phyloP scores from a whole-genome alignment of 2,797 vertebrate species.

The Carduelis carduelis region DNA sequence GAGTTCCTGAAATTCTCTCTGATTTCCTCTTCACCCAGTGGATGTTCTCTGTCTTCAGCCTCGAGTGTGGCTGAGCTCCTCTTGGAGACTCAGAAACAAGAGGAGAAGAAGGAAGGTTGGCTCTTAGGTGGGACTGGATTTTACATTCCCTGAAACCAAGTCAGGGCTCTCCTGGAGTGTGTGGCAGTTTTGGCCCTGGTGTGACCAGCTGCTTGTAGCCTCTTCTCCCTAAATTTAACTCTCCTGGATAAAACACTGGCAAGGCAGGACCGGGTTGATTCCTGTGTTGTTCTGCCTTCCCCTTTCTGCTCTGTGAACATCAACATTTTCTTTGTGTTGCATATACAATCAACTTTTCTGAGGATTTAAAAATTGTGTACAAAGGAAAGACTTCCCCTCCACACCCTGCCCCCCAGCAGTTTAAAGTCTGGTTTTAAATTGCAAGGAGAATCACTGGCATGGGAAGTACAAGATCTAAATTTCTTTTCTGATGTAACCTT shows the following conservation, averaged over 20 bases:
- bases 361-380: background rate
- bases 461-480: background rate
- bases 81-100: background rate
- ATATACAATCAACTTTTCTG: constrained; percentile 17
- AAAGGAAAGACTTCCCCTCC: background rate
- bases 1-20: background rate
- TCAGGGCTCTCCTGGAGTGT: background rate
- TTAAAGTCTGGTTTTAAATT: background rate
- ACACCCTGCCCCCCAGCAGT: background rate
- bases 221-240: background rate
- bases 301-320: background rate
- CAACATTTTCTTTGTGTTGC: background rate
- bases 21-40: background rate
- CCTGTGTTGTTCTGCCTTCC: background rate
- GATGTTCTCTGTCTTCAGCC: background rate
- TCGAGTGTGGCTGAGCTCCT: background rate
- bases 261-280: background rate
- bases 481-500: background rate
- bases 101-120: background rate
- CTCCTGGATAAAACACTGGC: background rate
- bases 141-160: background rate
- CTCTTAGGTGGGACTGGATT: background rate
- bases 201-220: background rate
- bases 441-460: background rate
- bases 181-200: background rate